phyloP scores from a whole-genome alignment of 2,888 invertebrate species.

The Perizoma affinitatum region DNA sequence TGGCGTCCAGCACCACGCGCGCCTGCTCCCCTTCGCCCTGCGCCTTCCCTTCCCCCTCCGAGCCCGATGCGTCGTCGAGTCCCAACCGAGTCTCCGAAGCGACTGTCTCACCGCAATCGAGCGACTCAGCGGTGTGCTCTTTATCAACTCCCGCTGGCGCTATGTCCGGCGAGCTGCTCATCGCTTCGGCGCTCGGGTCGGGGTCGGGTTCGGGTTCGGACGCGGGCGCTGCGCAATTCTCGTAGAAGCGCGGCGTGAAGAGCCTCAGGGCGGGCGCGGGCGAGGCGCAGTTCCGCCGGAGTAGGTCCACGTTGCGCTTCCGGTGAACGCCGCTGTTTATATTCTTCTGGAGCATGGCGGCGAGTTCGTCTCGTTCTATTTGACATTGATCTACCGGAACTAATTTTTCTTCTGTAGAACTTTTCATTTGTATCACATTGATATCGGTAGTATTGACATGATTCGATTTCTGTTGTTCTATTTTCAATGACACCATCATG shows the following conservation, averaged over 20 bases:
- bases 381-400: neutral
- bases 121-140: too few species aligned
- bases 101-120: too few species aligned
- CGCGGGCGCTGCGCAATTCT: neutral
- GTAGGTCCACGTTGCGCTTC: conserved; percentile 51
- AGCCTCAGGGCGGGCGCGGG: conserved; percentile 51
- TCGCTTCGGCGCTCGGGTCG: neutral
- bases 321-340: conserved; percentile 44
- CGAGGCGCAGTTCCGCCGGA: conserved; percentile 51
- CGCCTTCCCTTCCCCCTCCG: neutral
- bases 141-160: too few species aligned
- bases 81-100: too few species aligned
- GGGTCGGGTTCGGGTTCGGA: neutral
- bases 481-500: neutral
- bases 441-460: neutral
- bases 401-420: neutral
- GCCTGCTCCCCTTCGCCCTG: neutral
- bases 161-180: too few species aligned
- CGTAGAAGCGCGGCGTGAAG: conserved; percentile 13
- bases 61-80: too few species aligned
- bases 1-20: neutral
- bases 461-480: neutral
- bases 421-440: neutral
- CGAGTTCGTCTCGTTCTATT: conserved; percentile 30
- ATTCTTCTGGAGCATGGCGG: conserved; percentile 48